These are phyloP conservation scores for Samia ricini DNA, from an alignment of 1,140 invertebrate genomes.

Conservation along the genomic window DNA sequence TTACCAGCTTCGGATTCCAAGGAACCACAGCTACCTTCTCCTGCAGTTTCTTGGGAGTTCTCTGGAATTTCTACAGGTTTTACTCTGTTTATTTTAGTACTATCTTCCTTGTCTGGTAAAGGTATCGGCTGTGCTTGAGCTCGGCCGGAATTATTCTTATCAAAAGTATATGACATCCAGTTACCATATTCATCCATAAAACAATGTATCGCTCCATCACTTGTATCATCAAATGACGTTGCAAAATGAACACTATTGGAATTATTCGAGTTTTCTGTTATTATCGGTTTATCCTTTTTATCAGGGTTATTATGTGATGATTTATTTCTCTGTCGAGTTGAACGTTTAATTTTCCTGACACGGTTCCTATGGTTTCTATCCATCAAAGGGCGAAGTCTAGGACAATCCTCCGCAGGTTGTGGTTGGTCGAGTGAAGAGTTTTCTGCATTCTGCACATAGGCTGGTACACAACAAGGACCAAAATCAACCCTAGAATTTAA, in stretches of 20 bases:
- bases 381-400: slow-evolving; percentile 67
- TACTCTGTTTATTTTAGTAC: slow-evolving; percentile 58
- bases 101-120: slow-evolving; percentile 65
- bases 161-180: slow-evolving; percentile 91
- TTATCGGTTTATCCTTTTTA: slow-evolving; percentile 55
- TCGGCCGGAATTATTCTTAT: slow-evolving; percentile 80
- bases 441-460: slow-evolving; percentile 22
- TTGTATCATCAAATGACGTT: slow-evolving; percentile 91
- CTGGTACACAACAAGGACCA: slow-evolving; percentile 61
- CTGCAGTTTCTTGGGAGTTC: slow-evolving; percentile 63
- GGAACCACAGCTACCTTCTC: slow-evolving; percentile 69
- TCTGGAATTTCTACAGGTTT: slow-evolving; percentile 61
- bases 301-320: slow-evolving; percentile 47
- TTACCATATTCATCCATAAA: slow-evolving; percentile 86
- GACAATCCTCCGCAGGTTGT: slow-evolving; percentile 49
- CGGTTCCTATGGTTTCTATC: slow-evolving; percentile 73
- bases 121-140: slow-evolving; percentile 54
- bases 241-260: slow-evolving; percentile 82
- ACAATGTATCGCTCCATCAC: slow-evolving; percentile 92
- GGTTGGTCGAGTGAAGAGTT: slow-evolving; percentile 41
- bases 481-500: slow-evolving; percentile 79
- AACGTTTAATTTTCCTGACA: slow-evolving; percentile 73
- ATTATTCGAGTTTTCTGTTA: slow-evolving; percentile 56
- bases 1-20: slow-evolving; percentile 67
- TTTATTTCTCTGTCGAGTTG: slow-evolving; percentile 68